A percentile compares a stretch with the other conserved stretches of the same genome.
These are phyloP conservation scores for Ictalurus punctatus DNA, from an alignment of 2,113 vertebrate species.

Conservation along the genomic window DNA sequence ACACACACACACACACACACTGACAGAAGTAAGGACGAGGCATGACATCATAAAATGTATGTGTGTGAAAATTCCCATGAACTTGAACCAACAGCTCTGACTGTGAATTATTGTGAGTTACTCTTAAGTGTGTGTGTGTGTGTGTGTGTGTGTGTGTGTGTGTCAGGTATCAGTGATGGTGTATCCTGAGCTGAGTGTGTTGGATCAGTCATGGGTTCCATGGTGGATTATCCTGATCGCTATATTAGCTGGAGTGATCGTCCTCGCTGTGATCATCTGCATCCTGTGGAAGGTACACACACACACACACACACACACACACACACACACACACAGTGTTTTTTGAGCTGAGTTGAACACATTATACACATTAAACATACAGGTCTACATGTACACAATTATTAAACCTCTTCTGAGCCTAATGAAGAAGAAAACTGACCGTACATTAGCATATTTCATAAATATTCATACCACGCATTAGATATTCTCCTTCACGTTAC, in stretches of 20 bases:
- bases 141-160: constrained; percentile 21
- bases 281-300: constrained; percentile 87
- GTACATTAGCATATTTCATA: background rate
- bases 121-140: background rate
- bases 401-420: background rate
- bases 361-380: background rate
- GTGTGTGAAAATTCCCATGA: background rate
- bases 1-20: constrained; percentile 22
- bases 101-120: background rate
- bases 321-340: background rate
- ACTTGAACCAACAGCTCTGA: background rate
- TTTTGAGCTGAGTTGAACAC: background rate
- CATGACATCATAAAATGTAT: background rate
- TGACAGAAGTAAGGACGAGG: background rate
- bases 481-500: background rate
- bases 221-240: constrained; percentile 93
- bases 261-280: constrained; percentile 81
- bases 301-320: background rate
- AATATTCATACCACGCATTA: background rate
- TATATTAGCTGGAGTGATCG: constrained; percentile 79
- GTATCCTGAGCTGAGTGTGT: constrained; percentile 79
- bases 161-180: constrained; percentile 82
- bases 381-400: background rate
- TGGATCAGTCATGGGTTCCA: constrained; percentile 77
- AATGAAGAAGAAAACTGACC: background rate